Base-by-base conservation (phyloP, 1,140 invertebrate species). In the Pseudomyrmex gracilis region DNA sequence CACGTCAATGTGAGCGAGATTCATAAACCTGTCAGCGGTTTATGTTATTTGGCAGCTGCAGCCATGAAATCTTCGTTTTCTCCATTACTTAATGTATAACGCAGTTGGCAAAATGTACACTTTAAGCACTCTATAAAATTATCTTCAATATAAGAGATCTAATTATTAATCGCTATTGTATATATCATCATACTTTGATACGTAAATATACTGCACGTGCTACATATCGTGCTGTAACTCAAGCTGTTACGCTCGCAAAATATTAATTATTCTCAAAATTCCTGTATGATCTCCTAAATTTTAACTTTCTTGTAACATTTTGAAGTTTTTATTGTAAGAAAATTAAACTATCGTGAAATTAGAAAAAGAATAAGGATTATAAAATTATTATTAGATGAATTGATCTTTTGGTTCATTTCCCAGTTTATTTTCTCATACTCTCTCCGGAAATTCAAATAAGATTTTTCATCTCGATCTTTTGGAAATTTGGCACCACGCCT, bases 91-190 rank as follows among this genome's bases (percentile, higher is more conserved):
- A 60, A 60, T n/a, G 43, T 58, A 58, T 80, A 53, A 43, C 85
- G 85, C 73, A 84, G 82, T 87, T 87, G 86, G 86, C 86, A 87
- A 58, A 53, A 34, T 7, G 34, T 3, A 57, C 17, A n/a, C 47
- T 63, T 22, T 68, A 71, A 71, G 17, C 63, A 34, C 34, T 34
- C 34, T 34, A 34, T 34, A 20, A 47, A 77, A 73, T 24, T 24
- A 45, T 73, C 64, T 73, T 24, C 7, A 51, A 86, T 70, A 82
- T 53, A 22, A 4, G 1, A 74, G 12, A 51, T 83, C 51, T 61
- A 76, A 76, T 83, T 49, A n/a, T 45, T 34, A 77, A 63, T 47
- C 47, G 58, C 66, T 57, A 57, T 71, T 86, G 43, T 55, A 86
- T 58, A 24, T 47, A 70, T 77, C 1, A 58, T n/a, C n/a, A n/a